Conservation (phyloP, 2,797 vertebrate genomes). For the Tolypeutes matacus region DNA sequence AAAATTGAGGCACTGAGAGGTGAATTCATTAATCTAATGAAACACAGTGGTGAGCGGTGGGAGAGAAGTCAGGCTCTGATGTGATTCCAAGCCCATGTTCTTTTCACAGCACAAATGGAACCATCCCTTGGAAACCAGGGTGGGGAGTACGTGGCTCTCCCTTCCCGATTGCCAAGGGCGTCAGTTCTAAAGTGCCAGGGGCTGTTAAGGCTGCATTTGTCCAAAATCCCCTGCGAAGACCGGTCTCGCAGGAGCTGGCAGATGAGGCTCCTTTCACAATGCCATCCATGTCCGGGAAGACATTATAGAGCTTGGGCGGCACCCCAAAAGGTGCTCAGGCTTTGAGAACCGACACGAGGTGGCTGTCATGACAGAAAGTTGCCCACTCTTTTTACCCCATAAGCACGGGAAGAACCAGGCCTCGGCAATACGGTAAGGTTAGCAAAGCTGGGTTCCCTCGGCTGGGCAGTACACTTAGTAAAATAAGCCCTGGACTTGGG, state of each 20-base stretch:
- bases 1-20: neutral
- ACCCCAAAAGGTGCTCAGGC: accelerated
- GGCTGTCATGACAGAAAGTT: accelerated
- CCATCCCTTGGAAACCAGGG: neutral
- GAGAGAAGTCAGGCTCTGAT: neutral
- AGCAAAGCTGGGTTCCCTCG: neutral
- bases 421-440: neutral
- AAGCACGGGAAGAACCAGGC: neutral
- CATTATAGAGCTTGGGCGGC: neutral
- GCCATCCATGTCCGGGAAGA: neutral
- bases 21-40: slow-evolving; percentile 6
- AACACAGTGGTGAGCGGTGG: neutral
- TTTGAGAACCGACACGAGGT: neutral
- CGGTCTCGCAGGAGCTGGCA: neutral
- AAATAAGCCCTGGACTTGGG: neutral
- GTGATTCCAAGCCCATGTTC: neutral
- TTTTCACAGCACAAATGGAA: neutral
- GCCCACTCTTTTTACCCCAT: neutral
- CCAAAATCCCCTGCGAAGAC: no score
- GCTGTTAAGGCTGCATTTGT: neutral
- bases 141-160: neutral
- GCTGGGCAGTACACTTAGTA: neutral
- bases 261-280: neutral
- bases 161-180: neutral
- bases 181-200: neutral